phyloP scores from a whole-genome alignment of 1,140 invertebrate genomes.

The Conus ventricosus region DNA sequence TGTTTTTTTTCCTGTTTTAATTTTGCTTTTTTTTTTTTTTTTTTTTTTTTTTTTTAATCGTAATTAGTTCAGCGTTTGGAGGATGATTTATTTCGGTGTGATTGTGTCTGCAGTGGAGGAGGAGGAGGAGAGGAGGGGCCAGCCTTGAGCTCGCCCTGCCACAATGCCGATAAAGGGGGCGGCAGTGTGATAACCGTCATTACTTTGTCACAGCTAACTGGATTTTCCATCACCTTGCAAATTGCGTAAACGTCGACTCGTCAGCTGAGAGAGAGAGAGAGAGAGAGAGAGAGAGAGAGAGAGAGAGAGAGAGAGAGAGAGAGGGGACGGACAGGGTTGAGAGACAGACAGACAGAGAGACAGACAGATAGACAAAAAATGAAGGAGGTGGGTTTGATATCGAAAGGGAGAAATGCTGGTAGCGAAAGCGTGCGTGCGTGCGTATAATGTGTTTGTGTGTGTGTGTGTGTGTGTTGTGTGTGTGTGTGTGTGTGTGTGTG shows the following conservation, averaged over 20 bases:
- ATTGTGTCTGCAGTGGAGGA: neutral
- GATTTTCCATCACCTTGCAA: neutral
- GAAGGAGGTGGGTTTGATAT: neutral
- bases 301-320: conserved; percentile 10
- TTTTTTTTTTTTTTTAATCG: no score
- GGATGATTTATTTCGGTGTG: neutral
- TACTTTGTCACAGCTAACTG: neutral
- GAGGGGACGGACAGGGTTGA: neutral
- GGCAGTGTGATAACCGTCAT: neutral
- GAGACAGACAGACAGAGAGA: neutral
- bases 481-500: no score
- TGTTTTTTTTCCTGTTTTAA: no score
- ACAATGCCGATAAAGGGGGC: neutral
- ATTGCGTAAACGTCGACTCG: neutral
- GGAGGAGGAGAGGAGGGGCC: neutral
- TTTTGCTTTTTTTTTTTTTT: no score
- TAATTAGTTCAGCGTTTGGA: neutral
- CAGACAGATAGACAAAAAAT: neutral
- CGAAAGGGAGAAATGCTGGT: neutral
- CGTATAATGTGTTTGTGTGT: no score
- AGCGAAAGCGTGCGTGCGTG: neutral
- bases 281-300: neutral
- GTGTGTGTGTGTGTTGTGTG: no score
- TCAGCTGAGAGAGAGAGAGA: neutral
- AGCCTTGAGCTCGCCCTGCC: neutral